Conservation (phyloP, 2,888 invertebrate genomes). For the Drosophila kuntzei region DNA sequence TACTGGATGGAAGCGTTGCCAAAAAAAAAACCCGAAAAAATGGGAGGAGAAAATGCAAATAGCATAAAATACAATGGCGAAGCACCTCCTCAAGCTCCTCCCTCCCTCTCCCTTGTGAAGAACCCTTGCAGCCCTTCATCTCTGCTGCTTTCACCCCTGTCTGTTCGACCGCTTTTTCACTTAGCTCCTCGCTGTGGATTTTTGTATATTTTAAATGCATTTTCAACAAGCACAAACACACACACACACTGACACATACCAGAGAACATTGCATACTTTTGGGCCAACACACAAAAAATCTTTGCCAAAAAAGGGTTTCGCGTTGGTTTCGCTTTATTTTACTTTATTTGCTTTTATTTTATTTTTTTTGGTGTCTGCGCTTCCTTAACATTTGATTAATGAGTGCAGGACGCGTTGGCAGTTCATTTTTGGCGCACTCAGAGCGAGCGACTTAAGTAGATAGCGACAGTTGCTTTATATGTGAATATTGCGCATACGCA, state of each 20-base stretch:
- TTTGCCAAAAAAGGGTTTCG: slow-evolving; percentile 57
- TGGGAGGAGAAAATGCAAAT: slow-evolving; percentile 66
- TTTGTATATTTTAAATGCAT: slow-evolving; percentile 80
- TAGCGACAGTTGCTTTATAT: slow-evolving; percentile 19
- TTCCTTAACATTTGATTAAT: slow-evolving; percentile 80
- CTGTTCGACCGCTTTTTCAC: slow-evolving; percentile 67
- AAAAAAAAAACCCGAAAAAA: slow-evolving; percentile 51
- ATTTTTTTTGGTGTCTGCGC: slow-evolving; percentile 46
- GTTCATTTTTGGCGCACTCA: slow-evolving; percentile 67
- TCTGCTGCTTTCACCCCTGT: slow-evolving; percentile 1
- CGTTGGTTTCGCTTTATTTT: slow-evolving; percentile 26
- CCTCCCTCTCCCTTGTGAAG: background rate
- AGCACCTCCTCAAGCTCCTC: slow-evolving; percentile 64
- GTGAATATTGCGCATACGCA: slow-evolving; percentile 73
- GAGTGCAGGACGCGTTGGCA: slow-evolving; percentile 73
- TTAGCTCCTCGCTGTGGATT: slow-evolving; percentile 69
- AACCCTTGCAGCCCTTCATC: slow-evolving; percentile 21
- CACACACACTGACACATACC: slow-evolving; percentile 28
- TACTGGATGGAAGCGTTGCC: slow-evolving; percentile 75
- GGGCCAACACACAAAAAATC: slow-evolving; percentile 50
- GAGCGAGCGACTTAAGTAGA: slow-evolving; percentile 30
- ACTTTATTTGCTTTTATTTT: slow-evolving; percentile 4
- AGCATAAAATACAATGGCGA: slow-evolving; percentile 76
- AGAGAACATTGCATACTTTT: slow-evolving; percentile 57
- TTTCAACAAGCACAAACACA: slow-evolving; percentile 67